Evolutionary conservation across 2,888 invertebrate genomes (phyloP).

Genomic region (Hirtodrosophila confusa): DNA sequence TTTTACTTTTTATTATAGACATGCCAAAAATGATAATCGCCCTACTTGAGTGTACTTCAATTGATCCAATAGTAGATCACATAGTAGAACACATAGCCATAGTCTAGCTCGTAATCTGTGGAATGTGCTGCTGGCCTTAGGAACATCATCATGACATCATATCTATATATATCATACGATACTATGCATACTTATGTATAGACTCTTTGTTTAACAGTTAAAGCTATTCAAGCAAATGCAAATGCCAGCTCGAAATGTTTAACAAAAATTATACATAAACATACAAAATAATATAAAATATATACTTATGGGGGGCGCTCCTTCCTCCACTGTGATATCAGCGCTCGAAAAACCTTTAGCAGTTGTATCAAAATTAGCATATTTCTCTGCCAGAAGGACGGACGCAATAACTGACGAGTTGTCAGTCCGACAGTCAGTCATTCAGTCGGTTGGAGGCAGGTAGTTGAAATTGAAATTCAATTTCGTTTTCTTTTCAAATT

Average conservation of each 20-base stretch:
- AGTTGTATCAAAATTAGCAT: constrained; percentile 46
- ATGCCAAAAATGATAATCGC: constrained; percentile 9
- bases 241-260: constrained; percentile 46
- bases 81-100: not conserved
- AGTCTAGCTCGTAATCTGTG: constrained; percentile 13
- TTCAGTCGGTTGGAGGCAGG: constrained; percentile 50
- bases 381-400: constrained; percentile 10
- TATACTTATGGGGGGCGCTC: constrained; percentile 7
- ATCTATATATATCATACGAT: constrained; percentile 16
- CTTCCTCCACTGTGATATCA: constrained; percentile 43
- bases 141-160: constrained; percentile 48
- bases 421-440: constrained; percentile 34
- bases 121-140: constrained; percentile 30
- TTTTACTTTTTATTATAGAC: constrained; percentile 13
- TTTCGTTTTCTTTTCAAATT: constrained; percentile 79
- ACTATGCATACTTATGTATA: constrained; percentile 17
- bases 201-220: constrained; percentile 51
- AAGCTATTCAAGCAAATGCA: constrained; percentile 49
- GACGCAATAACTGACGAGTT: constrained; percentile 1
- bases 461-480: constrained; percentile 75
- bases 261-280: constrained; percentile 60
- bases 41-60: constrained; percentile 2
- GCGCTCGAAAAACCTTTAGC: constrained; percentile 27
- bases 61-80: constrained; percentile 24
- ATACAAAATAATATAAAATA: constrained; percentile 27